Base-by-base conservation (phyloP, 2,888 invertebrate species). In the Trilocha varians region DNA sequence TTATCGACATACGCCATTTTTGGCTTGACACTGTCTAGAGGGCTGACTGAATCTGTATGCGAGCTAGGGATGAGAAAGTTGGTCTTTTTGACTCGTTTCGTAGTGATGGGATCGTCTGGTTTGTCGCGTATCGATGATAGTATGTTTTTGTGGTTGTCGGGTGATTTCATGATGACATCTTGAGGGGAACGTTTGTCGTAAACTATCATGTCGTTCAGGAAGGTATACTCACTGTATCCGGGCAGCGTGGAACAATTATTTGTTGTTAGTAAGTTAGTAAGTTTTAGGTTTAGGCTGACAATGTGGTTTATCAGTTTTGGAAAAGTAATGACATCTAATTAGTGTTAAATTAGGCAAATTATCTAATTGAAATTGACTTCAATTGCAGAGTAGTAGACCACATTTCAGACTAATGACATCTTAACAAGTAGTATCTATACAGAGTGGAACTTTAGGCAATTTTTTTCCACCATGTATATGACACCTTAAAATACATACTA, bases 91-190 rank as follows among this genome's bases (percentile, higher is more conserved):
- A 75, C 59, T 3, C 76, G 57, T 51, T 83, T 84, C 0, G 78
- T 69, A 0, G 74, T 73, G 40, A 82, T 64, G 0, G 74, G 79
- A 49, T 78, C 84, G 43, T 79, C 83, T 0, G 83, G 82, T 48
- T 66, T 73, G 54, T 83, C 84, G 35, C 82, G 44, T 5, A 84
- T 77, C 0, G 82, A 79, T 15, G 85, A 79, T 1, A 82, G 67
- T 6, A 83, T 78, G 64, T 78, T 84, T 58, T 84, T 84, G 63
- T 72, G 79, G 55, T 68, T 78, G 11, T 84, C 84, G 0, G 84
- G 84, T 11, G 87, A 83, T 3, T 75, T 62, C 85, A 88, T 87
- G 34, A 69, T 72, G 36, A 85, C 68, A 62, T 88, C 88, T 59
- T 88, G 87, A 0, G 85, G 83, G 0, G 86, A 83, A 1, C 63